Percentiles rank a stretch among this genome's conserved stretches.
These are phyloP conservation scores for Choloepus hoffmanni DNA, from an alignment of 2,113 vertebrate species.

Conservation along the genomic window DNA sequence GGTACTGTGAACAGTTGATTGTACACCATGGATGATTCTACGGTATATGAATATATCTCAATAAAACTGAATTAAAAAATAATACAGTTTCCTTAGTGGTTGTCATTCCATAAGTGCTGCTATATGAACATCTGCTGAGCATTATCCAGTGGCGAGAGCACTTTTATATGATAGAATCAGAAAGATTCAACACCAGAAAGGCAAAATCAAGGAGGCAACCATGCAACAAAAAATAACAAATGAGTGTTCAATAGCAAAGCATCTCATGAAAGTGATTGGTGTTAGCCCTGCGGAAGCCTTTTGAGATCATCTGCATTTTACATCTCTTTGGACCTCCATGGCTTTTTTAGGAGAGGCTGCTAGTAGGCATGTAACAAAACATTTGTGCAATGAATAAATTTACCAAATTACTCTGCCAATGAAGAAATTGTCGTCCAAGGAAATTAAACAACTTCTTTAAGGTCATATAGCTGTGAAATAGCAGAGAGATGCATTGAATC, in stretches of 20 bases:
- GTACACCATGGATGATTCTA: no score
- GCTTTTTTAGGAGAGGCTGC: neutral
- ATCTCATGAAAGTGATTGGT: neutral
- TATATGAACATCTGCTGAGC: neutral
- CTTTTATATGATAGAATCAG: neutral
- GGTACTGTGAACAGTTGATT: no score
- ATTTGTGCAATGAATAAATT: neutral
- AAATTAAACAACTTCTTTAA: neutral
- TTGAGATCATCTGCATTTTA: neutral
- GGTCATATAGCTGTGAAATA: neutral
- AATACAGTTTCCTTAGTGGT: no score
- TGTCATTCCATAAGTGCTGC: neutral
- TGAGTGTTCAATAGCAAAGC: fast-evolving
- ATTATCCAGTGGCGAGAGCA: neutral
- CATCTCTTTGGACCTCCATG: neutral
- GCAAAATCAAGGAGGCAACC: neutral
- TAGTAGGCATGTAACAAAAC: no score
- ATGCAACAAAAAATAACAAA: neutral
- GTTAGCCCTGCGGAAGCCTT: neutral
- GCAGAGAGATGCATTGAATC: neutral
- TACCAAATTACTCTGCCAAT: neutral
- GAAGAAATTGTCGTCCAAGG: neutral
- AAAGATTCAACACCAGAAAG: neutral
- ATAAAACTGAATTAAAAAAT: no score
- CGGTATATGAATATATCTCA: no score